A percentile compares a stretch with the other conserved stretches of the same genome.
phyloP scores from a whole-genome alignment of 1,140 invertebrate species.

The Aphaenogaster ashmeadi region DNA sequence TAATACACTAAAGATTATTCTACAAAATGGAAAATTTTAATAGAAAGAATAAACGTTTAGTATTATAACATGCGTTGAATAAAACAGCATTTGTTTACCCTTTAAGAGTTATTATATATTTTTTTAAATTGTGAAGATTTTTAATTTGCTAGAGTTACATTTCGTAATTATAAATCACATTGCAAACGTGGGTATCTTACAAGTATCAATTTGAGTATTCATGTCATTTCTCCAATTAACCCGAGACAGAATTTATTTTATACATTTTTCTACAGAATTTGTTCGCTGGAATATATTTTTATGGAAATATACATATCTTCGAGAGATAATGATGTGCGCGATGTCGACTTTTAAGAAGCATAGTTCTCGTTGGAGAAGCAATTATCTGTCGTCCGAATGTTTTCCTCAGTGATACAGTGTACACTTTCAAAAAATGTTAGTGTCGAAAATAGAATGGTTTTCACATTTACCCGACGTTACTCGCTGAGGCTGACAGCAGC shows the following conservation, averaged over 20 bases:
- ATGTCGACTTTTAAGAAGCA: not conserved
- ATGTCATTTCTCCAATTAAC: not conserved
- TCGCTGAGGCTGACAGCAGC: constrained; percentile 82
- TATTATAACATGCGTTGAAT: not conserved
- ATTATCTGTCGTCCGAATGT: not conserved
- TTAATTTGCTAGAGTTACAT: not conserved
- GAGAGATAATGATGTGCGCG: not conserved
- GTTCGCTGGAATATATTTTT: not conserved
- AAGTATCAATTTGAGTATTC: not conserved
- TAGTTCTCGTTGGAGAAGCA: not conserved
- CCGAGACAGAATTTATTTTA: not conserved
- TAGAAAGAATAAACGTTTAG: not conserved
- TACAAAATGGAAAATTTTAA: not conserved
- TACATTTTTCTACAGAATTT: not conserved
- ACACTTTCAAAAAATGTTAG: not conserved
- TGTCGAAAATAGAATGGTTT: not conserved
- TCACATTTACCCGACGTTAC: constrained; percentile 78
- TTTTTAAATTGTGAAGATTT: not conserved
- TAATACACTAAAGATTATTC: not conserved
- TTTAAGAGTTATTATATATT: not conserved
- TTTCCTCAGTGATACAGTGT: not conserved
- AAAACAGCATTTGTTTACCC: not conserved
- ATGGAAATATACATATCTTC: not conserved
- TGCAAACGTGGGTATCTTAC: not conserved
- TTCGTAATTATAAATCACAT: not conserved